Base-by-base conservation (phyloP, 2,888 invertebrate species). In the Lysandra coridon region DNA sequence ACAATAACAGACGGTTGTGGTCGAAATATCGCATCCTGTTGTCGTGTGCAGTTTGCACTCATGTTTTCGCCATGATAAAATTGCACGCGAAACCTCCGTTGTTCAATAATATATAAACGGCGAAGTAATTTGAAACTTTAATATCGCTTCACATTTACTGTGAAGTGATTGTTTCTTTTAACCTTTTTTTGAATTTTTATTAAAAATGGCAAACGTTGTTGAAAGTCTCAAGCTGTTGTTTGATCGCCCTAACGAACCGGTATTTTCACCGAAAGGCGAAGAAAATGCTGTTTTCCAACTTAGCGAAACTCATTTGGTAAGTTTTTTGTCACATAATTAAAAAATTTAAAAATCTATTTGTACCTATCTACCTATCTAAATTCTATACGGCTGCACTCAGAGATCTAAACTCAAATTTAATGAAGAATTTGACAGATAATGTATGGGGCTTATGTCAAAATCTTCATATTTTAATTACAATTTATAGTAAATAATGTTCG, bases 181-280 rank as follows among this genome's bases (percentile, higher is more conserved):
- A 6, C 69, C 53, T 23, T 64, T 30, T 12, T 75, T 81, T 78
- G 73, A 75, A 82, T 74, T 14, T 80, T 80, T 14, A 23, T 57
- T 78, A 49, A 89, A 85, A 85, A 94, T 92, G 93, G 81, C 87
- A 10, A 81, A 88, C 80, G 80, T 88, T 1, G 62, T 80, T 0
- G 82, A 87, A 7, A 87, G 86, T 83, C 84, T 95, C 14, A 81
- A 85, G 81, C 87, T 94, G 80, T 87, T 96, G 82, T 96, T 95
- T 84, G 96, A 96, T 85, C 94, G 96, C 53, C 96, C 96, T 0
- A 90, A 92, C 64, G 96, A 96, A 85, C 95, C 96, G 0, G 87
- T 96, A 79, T 95, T 96, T 82, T 93, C 95, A 30, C 95, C 96
- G 0, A 96, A 96, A 84, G 96, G 96, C 12, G 95, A 96, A 0